phyloP scores from a whole-genome alignment of 2,113 vertebrate genomes.

The Bettongia penicillata region DNA sequence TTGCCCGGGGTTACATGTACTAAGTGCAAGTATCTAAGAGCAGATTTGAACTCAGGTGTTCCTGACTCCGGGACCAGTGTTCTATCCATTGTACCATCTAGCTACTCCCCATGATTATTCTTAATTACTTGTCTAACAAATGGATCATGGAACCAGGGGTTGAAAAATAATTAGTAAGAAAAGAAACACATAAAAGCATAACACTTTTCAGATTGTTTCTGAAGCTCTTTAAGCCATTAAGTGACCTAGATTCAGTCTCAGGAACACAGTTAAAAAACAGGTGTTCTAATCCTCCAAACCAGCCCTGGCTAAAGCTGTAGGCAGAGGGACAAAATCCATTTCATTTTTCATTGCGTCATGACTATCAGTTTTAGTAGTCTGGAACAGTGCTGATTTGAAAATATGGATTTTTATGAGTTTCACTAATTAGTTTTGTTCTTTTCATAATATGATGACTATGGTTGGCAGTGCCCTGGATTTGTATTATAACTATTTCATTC shows the following conservation, averaged over 20 bases:
- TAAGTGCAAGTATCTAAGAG: neutral
- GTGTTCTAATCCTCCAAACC: neutral
- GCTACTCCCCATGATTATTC: neutral
- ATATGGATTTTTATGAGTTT: constrained; percentile 16
- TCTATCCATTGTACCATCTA: too few species aligned
- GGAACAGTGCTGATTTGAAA: constrained; percentile 12
- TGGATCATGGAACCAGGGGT: neutral
- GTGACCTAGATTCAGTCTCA: neutral
- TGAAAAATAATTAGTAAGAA: constrained; percentile 28
- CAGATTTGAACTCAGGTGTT: neutral
- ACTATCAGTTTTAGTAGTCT: neutral
- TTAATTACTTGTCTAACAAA: neutral
- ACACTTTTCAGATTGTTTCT: constrained; percentile 22
- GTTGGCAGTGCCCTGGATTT: neutral
- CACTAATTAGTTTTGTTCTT: neutral
- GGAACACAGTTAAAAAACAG: neutral
- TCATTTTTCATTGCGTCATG: neutral
- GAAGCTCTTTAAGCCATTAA: neutral
- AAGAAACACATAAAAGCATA: neutral
- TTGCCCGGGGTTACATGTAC: neutral
- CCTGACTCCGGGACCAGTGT: too few species aligned
- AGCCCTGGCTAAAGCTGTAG: neutral
- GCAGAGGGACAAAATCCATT: constrained; percentile 13
- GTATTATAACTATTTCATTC: neutral
- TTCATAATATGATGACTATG: neutral